A percentile compares a stretch with the other conserved stretches of the same genome.
Conservation (phyloP, 2,888 invertebrate genomes). For the Leucozona laternaria region DNA sequence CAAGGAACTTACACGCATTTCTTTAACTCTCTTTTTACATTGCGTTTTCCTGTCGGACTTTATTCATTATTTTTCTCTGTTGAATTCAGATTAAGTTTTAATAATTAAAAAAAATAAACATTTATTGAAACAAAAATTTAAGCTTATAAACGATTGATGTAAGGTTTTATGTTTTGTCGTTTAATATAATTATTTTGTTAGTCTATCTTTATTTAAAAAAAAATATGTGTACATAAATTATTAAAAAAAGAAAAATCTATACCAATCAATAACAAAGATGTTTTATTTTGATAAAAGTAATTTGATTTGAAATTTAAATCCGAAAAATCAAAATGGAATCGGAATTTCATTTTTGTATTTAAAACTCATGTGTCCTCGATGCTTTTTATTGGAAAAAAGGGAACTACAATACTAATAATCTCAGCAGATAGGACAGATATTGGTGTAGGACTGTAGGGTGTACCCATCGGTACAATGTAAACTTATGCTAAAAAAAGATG, state of each 20-base stretch:
- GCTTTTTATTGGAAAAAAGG: no score
- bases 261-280: conserved; percentile 48
- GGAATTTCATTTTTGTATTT: no score
- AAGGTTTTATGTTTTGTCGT: conserved; percentile 52
- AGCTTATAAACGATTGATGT: conserved; percentile 31
- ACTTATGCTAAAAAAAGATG: no score
- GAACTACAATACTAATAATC: no score
- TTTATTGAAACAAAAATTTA: conserved; percentile 28
- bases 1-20: conserved; percentile 64
- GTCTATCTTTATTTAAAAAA: conserved; percentile 54
- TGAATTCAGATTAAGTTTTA: conserved; percentile 36
- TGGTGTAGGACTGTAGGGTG: no score
- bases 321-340: no score
- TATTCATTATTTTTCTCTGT: conserved; percentile 37
- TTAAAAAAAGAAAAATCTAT: conserved; percentile 63
- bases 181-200: conserved; percentile 61
- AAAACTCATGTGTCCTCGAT: no score
- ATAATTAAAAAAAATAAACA: neutral
- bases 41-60: conserved; percentile 60
- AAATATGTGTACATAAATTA: conserved; percentile 66
- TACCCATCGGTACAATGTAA: no score
- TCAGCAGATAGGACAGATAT: no score
- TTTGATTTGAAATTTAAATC: no score
- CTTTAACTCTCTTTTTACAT: conserved; percentile 45
- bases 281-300: conserved; percentile 28